phyloP scores from a whole-genome alignment of 2,113 vertebrate genomes.

The Calcarius ornatus region DNA sequence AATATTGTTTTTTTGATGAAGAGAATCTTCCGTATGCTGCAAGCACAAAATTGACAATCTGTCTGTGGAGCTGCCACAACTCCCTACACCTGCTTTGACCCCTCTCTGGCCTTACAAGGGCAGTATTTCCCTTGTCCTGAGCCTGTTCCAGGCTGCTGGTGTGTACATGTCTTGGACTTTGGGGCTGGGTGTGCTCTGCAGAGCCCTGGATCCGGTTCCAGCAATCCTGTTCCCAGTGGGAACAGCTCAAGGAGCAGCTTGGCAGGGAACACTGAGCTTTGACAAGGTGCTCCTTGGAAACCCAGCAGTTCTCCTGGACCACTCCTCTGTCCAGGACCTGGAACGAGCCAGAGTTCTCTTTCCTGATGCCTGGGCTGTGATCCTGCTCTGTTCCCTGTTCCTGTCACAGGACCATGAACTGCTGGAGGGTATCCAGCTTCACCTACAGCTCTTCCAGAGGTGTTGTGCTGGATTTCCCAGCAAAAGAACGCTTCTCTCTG shows the following conservation, averaged over 20 bases:
- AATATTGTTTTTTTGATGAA: background rate
- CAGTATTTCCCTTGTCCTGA: background rate
- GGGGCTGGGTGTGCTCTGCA: background rate
- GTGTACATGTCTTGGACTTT: fast-evolving
- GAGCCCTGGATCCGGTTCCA: background rate
- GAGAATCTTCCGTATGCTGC: background rate
- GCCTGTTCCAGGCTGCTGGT: background rate
- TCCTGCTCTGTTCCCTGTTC: background rate
- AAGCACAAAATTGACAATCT: background rate
- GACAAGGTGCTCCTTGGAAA: background rate
- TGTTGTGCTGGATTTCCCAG: background rate
- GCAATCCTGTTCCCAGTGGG: too few relatives aligned
- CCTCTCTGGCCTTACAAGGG: background rate
- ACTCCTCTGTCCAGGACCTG: background rate
- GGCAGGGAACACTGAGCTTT: background rate
- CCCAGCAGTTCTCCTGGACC: background rate
- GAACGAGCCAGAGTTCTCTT: background rate
- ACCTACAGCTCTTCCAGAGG: background rate
- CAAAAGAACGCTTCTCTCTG: fast-evolving
- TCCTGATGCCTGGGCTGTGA: background rate
- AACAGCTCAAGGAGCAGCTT: fast-evolving
- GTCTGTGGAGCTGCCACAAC: background rate
- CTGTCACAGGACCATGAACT: background rate
- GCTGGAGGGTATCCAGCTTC: background rate
- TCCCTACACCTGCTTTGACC: background rate